phyloP scores from a whole-genome alignment of 2,113 vertebrate genomes.

The Calonectris borealis region DNA sequence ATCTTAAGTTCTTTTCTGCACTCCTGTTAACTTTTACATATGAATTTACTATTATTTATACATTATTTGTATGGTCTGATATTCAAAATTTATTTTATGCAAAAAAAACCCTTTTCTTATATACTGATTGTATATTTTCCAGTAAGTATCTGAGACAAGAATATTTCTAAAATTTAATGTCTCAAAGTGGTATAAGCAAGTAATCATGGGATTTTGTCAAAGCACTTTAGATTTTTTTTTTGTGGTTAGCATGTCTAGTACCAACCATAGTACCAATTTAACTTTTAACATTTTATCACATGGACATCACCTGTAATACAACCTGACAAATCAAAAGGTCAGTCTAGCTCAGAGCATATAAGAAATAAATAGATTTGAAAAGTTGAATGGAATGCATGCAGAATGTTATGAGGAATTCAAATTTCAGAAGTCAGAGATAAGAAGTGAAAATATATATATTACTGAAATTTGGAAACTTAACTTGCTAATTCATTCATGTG shows the following conservation, averaged over 20 bases:
- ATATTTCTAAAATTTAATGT: background rate
- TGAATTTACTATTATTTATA: background rate
- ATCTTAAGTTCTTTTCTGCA: background rate
- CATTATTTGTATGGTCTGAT: background rate
- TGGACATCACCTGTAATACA: background rate
- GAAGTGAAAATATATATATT: background rate
- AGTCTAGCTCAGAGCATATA: background rate
- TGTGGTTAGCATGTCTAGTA: background rate
- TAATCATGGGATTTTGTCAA: background rate
- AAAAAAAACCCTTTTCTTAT: background rate
- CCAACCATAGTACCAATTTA: background rate
- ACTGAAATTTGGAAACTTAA: background rate
- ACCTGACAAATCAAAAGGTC: conserved; percentile 45
- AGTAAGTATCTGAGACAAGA: background rate
- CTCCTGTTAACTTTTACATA: background rate
- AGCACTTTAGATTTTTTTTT: background rate
- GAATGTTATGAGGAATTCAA: background rate
- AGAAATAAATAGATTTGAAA: conserved; percentile 11
- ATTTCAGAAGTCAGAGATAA: background rate
- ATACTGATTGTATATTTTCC: background rate
- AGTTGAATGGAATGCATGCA: background rate
- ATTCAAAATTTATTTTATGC: background rate
- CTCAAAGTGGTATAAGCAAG: background rate
- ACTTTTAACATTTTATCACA: conserved; percentile 15
- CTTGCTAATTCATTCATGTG: background rate